These are phyloP conservation scores for Petaurus breviceps DNA, from an alignment of 2,113 vertebrate species.

Conservation along the genomic window DNA sequence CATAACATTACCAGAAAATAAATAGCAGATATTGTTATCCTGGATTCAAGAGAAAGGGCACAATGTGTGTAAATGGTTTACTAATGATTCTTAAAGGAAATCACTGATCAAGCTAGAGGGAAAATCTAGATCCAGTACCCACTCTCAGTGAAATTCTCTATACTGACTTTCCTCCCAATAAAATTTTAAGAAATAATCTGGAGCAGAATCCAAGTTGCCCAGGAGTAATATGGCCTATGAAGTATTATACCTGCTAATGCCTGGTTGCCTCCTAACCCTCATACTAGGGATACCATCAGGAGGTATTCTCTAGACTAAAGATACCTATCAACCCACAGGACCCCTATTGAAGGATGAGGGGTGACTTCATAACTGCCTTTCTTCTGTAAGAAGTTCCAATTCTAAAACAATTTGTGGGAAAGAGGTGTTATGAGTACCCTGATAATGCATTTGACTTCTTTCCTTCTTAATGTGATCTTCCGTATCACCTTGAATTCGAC, in stretches of 20 bases:
- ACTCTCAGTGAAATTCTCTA: not conserved
- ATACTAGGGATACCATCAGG: not conserved
- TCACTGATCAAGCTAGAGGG: not conserved
- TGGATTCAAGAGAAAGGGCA: not conserved
- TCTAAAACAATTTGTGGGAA: not conserved
- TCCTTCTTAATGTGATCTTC: not conserved
- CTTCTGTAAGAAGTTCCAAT: not conserved
- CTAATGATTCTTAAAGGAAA: not conserved
- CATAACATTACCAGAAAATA: not conserved
- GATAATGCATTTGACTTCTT: not conserved
- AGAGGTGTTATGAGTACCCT: not conserved
- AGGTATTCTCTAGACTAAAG: not conserved
- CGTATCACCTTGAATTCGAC: not conserved
- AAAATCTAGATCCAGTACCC: not conserved
- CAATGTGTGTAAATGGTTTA: not conserved
- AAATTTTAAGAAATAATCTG: not conserved
- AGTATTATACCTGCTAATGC: not conserved
- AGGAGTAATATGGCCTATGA: not conserved
- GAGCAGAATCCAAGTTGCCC: not conserved
- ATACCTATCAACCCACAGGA: not conserved
- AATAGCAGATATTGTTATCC: not conserved
- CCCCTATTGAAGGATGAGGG: not conserved
- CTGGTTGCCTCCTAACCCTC: not conserved
- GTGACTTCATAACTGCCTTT: not conserved
- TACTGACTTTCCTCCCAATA: not conserved